Base-by-base conservation (phyloP, 1,140 invertebrate genomes). In the Drosophila murphyi region DNA sequence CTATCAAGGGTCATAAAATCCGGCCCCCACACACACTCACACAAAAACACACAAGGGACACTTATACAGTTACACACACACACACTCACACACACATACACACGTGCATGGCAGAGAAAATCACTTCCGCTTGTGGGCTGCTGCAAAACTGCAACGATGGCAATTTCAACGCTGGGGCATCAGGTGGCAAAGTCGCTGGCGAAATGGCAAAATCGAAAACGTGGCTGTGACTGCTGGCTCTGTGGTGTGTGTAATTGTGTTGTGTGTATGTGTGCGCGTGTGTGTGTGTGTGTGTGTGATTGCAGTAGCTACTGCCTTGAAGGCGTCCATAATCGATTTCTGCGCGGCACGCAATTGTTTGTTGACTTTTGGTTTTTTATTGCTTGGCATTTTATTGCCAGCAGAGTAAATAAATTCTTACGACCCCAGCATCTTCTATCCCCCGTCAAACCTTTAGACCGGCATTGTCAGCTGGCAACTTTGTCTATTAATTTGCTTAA, bases 401-500 rank as follows among this genome's bases (percentile, higher is more conserved):
- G 55, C 10, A 31, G 41, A 67, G 62, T 20, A 56, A 73, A 59
- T 60, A 69, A 68, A 73, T 34, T 57, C 6, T n/a, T 28, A 5
- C 10, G 31, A 12, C 5, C 20, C 34, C 34, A 55, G 29, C 12
- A 2, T 29, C 55, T 20, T 20, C 20, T 20, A 20, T 20, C 12
- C 20, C 20, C 29, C 39, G 7, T 5, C 20, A 12, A 4, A 8
- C 28, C 8, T 31, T 39, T 7, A 5, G 43, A 35, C 35, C 63
- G 54, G 64, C 75, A 88, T 79, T 88, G 72, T 77, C 79, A 78
- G 76, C 76, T 85, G 80, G 85, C 63, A 89, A 89, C 85, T 89
- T 89, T 89, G 85, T 89, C 85, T 89, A 85, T 89, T 89, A 89
- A 89, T 89, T 89, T 89, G 74, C 85, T 89, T 89, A 89, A 89